Base-by-base conservation (phyloP, 2,888 invertebrate genomes). In the Baccha elongata region DNA sequence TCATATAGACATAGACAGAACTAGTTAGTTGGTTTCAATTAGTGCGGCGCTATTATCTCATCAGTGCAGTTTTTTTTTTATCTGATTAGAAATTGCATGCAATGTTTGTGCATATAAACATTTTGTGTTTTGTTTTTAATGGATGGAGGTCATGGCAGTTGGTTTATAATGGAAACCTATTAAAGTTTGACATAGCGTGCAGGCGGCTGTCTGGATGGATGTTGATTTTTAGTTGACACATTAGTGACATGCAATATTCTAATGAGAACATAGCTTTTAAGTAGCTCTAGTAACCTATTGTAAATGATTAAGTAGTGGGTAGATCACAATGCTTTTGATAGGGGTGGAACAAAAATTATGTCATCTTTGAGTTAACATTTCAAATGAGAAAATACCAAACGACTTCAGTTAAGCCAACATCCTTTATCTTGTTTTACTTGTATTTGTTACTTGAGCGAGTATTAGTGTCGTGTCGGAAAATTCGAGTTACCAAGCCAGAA, bases 41-140 rank as follows among this genome's bases (percentile, higher is more conserved):
- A 68, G 67, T 32, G 42, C 69, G 72, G 48, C 13, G 29, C 37
- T 81, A 71, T 80, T 69, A 80, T 80, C 65, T 75, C 81, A 71
- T 81, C 81, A 81, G 71, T n/a, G n/a, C 10, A 1, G 13, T 46
- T 58, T 29, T 44, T n/a, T 60, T 42, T 13, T 40, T 26, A 67
- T 79, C 37, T 26, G 32, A 72, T 81, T 75, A 72, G 52, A 44
- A 55, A 68, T 55, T 46, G 44, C 68, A 58, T 55, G 68, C 53
- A 23, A 44, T 68, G 23, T 67, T 52, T 42, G 48, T 17, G 15
- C 37, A 26, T 23, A 11, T 8, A 29, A 10, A 53, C n/a, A 40
- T 23, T 17, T 37, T 11, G n/a, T 46, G 64, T 60, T 37, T 23
- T 23, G 3, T 32, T 32, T 32, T 32, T 32, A 1, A 32, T 32